Base-by-base conservation (phyloP, 1,140 invertebrate genomes). In the Cotesia vestalis region DNA sequence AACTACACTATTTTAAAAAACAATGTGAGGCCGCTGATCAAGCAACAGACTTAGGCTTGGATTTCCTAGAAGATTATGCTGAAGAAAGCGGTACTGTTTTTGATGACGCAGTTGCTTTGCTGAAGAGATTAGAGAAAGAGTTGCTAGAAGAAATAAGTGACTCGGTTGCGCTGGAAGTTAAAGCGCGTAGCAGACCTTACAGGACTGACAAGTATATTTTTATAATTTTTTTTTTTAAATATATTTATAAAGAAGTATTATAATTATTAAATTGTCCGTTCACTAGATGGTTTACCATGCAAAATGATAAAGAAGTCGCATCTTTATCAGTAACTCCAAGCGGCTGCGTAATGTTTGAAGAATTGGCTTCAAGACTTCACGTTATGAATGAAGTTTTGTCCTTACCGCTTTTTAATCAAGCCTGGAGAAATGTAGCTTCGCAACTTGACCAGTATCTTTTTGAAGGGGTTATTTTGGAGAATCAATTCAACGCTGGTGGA, bases 401-500 rank as follows among this genome's bases (percentile, higher is more conserved):
- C 40, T 81, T 87, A 62, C 87, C 89, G 52, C 76, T 94, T 11
- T 94, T 94, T 80, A 88, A 85, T 35, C 81, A 84, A 75, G 88
- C 91, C 66, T 94, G 92, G 90, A 89, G 91, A 60, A 85, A 86
- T 52, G 88, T 95, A 63, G 92, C 93, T 5, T 80, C 87, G 34
- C 88, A 91, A 79, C 85, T 95, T 8, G 92, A 94, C 83, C 88
- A 90, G 79, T 94, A 92, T 81, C 86, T 96, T n/a, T 90, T 92
- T 72, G 91, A 94, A 73, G 92, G 94, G 86, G 88, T 95, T 71
- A 89, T 95, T 34, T 82, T 95, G 70, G 89, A 90, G 57, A 95
- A 94, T 77, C 88, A 90, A 79, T 96, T 95, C 79, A 93, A 92
- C 77, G 87, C 91, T n/a, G 94, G 94, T 8, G 96, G 96, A 27